phyloP scores from a whole-genome alignment of 2,797 vertebrate species.

The Syngnathus acus region DNA sequence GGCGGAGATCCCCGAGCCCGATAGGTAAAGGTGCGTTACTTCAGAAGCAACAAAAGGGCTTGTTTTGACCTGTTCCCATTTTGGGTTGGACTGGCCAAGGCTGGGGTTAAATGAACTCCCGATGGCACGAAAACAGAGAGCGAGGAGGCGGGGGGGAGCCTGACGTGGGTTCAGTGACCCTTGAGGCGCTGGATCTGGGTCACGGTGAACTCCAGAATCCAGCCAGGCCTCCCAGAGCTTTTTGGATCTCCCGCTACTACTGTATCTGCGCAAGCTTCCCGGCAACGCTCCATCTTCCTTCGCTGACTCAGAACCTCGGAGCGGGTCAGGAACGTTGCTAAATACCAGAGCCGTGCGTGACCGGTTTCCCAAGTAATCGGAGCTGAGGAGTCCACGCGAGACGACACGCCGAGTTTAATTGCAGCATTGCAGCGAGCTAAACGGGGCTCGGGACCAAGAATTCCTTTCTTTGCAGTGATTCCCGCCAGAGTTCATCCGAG shows the following conservation, averaged over 20 bases:
- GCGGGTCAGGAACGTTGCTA: background rate
- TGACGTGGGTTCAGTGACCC: conserved; percentile 59
- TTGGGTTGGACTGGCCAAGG: conserved; percentile 23
- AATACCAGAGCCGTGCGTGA: background rate
- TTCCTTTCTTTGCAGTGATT: background rate
- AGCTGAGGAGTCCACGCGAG: background rate
- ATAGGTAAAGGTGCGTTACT: conserved; percentile 28
- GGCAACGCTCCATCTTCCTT: background rate
- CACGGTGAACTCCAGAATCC: conserved; percentile 27
- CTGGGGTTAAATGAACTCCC: conserved; percentile 42
- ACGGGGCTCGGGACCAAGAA: background rate
- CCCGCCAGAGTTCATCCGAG: background rate
- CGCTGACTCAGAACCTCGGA: background rate
- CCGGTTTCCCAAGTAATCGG: background rate
- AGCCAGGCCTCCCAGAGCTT: conserved; percentile 48
- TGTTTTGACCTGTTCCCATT: conserved; percentile 35
- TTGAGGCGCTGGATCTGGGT: conserved; percentile 26
- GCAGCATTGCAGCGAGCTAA: background rate
- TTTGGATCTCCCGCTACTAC: conserved; percentile 43
- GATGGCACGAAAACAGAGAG: conserved; percentile 11
- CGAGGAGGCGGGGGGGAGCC: conserved; percentile 3
- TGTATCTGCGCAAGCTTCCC: conserved; percentile 17
- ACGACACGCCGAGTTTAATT: background rate
- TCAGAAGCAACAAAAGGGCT: conserved; percentile 19
- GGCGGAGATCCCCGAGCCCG: conserved; percentile 25